Percentiles rank a stretch among this genome's conserved stretches.
Conservation (phyloP, 2,888 invertebrate species). For the Hypomecis atomaria region DNA sequence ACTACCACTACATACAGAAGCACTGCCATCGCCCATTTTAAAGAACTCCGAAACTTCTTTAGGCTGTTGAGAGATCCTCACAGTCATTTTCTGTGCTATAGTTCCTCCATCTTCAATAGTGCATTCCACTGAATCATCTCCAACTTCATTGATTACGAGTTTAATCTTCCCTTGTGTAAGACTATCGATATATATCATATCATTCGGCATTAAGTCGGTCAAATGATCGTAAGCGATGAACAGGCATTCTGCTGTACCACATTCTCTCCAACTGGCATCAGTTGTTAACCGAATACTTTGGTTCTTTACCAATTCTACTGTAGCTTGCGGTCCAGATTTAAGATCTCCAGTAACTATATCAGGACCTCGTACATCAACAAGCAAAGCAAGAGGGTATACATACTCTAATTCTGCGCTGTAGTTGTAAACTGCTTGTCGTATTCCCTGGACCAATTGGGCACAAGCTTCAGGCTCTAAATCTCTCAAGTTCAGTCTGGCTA, state of each 20-base stretch:
- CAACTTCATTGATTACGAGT: slow-evolving; percentile 66
- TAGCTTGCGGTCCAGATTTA: slow-evolving; percentile 67
- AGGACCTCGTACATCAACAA: slow-evolving; percentile 73
- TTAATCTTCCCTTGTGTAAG: slow-evolving; percentile 68
- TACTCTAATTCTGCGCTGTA: slow-evolving; percentile 78
- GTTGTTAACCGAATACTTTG: slow-evolving; percentile 77
- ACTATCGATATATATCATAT: slow-evolving; percentile 79
- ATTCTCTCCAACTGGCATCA: slow-evolving; percentile 80
- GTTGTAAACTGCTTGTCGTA: slow-evolving; percentile 78
- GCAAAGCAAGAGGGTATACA: slow-evolving; percentile 77
- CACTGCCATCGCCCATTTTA: slow-evolving; percentile 72
- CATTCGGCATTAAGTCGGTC: slow-evolving; percentile 77
- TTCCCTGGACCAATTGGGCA: slow-evolving; percentile 72
- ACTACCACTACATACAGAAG: slow-evolving; percentile 84
- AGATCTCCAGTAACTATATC: slow-evolving; percentile 75
- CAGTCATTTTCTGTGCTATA: slow-evolving; percentile 79
- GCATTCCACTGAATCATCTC: slow-evolving; percentile 80
- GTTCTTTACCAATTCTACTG: slow-evolving; percentile 65
- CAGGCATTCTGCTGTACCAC: slow-evolving; percentile 82
- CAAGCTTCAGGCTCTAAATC: slow-evolving; percentile 74
- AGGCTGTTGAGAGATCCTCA: slow-evolving; percentile 80
- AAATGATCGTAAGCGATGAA: slow-evolving; percentile 83
- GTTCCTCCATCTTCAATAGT: slow-evolving; percentile 80
- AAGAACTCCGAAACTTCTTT: slow-evolving; percentile 67
- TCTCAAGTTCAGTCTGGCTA: slow-evolving; percentile 74